Evolutionary conservation across 35 echinoderm and acorn worm genomes (phyloP), one percentile per base, ranked within the genome.

Genomic region (Ophioderma brevispina): DNA sequence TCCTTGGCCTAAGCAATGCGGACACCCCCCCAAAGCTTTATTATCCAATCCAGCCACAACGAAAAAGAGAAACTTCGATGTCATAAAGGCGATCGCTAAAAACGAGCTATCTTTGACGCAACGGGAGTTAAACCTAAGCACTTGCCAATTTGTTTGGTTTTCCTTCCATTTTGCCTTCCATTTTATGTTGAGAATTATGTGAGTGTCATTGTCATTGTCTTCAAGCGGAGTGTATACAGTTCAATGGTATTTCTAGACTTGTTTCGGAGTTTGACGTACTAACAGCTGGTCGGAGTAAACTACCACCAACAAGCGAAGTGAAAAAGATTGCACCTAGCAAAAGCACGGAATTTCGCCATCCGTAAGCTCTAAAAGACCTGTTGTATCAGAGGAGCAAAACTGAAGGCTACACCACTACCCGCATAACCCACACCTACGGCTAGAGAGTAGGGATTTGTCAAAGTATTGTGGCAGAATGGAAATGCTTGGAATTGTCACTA

Each of bases 291-390:
- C 59, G 15, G 10, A 85, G 37, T 32, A 85, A 34, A 15, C 32
- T 40, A 31, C 82, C 82, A 35, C 49, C 33, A 14, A 64, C 50
- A 34, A 64, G 37, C 52, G 64, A 13, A 34, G 59, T 30, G 21
- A 85, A 36, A 21, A 11, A 19, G 33, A 75, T 36, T 1, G 13
- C 82, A 15, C 82, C 55, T 14, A 37, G 52, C 3, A 85, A 37
- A 13, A 85, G 28, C 82, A 85, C 36, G 0, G 46, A 23, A 25
- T 25, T 37, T 33, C 82, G 42, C 82, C 82, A 85, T 36, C 82
- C 82, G 37, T 85, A 85, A 6, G 82, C 64, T 59, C 52, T 21
- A 85, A 34, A 33, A 85, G 30, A 0, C n/a, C n/a, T 36, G 31
- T 30, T 70, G 59, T 25, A 25, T 70, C 10, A 70, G 6, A 25